Base-by-base conservation (phyloP, 1,140 invertebrate genomes). In the Coenobita brevimanus region DNA sequence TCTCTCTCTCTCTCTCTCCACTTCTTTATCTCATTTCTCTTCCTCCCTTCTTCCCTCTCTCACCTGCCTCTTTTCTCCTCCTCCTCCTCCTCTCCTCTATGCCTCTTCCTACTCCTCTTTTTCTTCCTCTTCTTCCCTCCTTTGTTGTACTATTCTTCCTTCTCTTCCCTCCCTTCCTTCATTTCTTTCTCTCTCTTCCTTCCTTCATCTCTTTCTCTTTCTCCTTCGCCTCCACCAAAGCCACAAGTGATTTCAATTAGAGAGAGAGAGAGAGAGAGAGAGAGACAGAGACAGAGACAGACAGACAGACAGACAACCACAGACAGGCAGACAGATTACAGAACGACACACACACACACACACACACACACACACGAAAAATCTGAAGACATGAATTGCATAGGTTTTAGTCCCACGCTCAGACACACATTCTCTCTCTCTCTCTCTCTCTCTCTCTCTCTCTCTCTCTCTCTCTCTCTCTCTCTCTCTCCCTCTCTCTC, bases 381-480 rank as follows among this genome's bases (percentile, higher is more conserved):
- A n/a, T n/a, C n/a, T n/a, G n/a, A n/a, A n/a, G n/a, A n/a, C n/a
- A n/a, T n/a, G n/a, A 15, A 41, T 15, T 2, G 6, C 8, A 38
- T 76, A 21, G 0, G 24, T 3, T 41, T 17, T 43, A 24, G n/a
- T 41, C 73, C 30, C 38, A 1, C 73, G 1, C 36, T 76, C 38
- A n/a, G 27, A n/a, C 17, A 17, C 36, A 33, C 73, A 33, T 38
- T 76, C 73, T 43, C 73, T 76, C 73, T 76, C 64, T 27, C 24
- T 27, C 21, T 71, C 2, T 3, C 27, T n/a, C n/a, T n/a, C n/a
- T n/a, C n/a, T n/a, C 15, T 71, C 3, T 27, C 21, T 27, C 67
- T 27, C 30, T 33, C 67, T 71, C 21, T 33, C 30, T 71, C 67
- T 71, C n/a, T 71, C 67, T 71, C 27, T 71, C 67, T 71, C 67